Conservation (phyloP, 2,888 invertebrate genomes). For the Mesorhabditis belari region DNA sequence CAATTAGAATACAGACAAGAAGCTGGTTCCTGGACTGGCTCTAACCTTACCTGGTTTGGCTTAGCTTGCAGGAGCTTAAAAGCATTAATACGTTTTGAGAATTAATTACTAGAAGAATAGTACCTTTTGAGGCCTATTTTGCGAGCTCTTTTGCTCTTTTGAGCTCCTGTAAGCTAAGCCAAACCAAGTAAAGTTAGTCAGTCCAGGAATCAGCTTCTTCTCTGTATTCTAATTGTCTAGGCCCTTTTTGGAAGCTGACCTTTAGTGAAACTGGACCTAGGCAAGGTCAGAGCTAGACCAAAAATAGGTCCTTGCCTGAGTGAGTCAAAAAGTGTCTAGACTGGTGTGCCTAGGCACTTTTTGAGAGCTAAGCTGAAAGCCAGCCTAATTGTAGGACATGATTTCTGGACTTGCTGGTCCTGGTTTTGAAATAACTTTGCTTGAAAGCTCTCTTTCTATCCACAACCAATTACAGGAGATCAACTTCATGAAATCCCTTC, state of each 20-base stretch:
- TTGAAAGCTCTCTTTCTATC: not conserved
- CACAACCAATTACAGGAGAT: conserved; percentile 25
- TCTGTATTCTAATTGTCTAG: not conserved
- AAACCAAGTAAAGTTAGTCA: not conserved
- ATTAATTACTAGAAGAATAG: too few relatives aligned
- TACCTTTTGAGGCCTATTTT: too few relatives aligned
- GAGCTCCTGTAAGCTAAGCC: not conserved
- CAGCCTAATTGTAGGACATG: too few relatives aligned
- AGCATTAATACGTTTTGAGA: not conserved
- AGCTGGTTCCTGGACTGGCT: not conserved
- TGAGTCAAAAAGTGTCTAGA: too few relatives aligned
- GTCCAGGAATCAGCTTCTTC: not conserved
- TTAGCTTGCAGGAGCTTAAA: not conserved
- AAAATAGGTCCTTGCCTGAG: too few relatives aligned
- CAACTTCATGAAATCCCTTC: conserved; percentile 47
- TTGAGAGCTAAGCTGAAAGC: too few relatives aligned
- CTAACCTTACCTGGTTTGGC: not conserved
- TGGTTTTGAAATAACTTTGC: too few relatives aligned
- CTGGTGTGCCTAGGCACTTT: too few relatives aligned
- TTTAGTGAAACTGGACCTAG: too few relatives aligned
- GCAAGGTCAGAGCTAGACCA: too few relatives aligned
- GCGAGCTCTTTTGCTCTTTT: not conserved
- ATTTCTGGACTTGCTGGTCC: too few relatives aligned
- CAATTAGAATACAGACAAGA: not conserved
- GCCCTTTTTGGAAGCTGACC: not conserved